Evolutionary conservation across 2,113 vertebrate species (phyloP), one percentile per base, ranked within the genome.

Genomic region (Cheirogaleus medius): DNA sequence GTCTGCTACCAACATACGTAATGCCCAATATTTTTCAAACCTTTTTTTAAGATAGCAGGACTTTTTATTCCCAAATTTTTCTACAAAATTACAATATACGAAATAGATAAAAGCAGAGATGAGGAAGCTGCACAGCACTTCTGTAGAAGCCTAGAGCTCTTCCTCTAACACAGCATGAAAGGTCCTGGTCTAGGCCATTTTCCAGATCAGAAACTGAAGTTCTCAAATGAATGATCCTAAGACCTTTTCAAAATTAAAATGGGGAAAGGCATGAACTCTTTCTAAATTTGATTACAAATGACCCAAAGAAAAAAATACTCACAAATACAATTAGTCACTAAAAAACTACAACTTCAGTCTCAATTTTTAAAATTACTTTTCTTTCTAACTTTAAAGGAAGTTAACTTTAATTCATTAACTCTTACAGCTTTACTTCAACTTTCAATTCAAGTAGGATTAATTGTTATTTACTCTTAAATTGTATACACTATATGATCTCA

Each of bases 391-490:
- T 47, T 47, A 73, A 6, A 90, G 25, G 20, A 89, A 95, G 14
- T 52, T 86, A 80, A 69, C 6, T 9, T 21, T 86, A 64, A 87
- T 86, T 73, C 44, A 64, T 42, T 88, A 92, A 89, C 11, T 73
- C 42, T 66, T 84, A 54, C 20, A 76, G 66, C 56, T 64, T 92
- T 71, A 71, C 56, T 89, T 80, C 49, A 81, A 80, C 18, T 44
- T 11, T 49, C 49, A 92, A 66, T n/a, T 58, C 39, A 56, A 71
- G 58, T 21, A 81, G 47, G 47, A 90, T 42, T 58, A 80, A 78
- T 32, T 68, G 39, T 63, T 64, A 85, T 39, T 95, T 66, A 91
- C 74, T 82, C 54, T 69, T 74, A 58, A 83, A 91, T 80, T 92
- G 17, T 66, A 68, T 29, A 76, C 17, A n/a, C 37, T 42, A 32